Evolutionary conservation across 2,888 invertebrate genomes (phyloP), one percentile per base, ranked within the genome.

Genomic region (Congeria kusceri): DNA sequence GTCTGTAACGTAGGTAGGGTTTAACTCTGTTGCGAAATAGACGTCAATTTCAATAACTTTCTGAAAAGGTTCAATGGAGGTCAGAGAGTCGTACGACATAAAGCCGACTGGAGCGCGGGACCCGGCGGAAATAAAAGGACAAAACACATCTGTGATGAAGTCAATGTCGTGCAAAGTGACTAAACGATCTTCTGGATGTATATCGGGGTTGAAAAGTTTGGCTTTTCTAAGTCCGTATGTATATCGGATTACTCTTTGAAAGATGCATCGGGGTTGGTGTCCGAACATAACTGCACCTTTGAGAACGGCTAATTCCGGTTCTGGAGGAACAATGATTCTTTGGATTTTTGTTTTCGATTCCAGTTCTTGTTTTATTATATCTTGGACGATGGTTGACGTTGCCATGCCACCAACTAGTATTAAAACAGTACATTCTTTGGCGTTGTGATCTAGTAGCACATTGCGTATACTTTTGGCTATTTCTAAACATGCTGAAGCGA

Each of bases 251-350:
- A 83, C 83, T 28, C 83, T 47, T 27, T 78, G 76, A 20, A 83
- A 83, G 53, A 83, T 80, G 28, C 64, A 67, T 7, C 63, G 62
- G 7, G 79, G 83, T 49, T 75, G 79, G 61, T 83, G 83, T 13
- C 83, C 83, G 32, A 83, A 83, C 57, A 83, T 62, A 9, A 83
- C 83, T 4, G 83, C 83, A 5, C 83, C 83, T 69, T 83, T 83
- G 23, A 83, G 44, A 59, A 77, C 64, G n/a, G 80, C 79, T n/a
- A 83, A 57, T 58, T 83, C 77, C 68, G 83, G 83, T 61, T 83
- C 83, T 29, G 83, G 83, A 20, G 83, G 79, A n/a, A 83, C 83
- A 23, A 83, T 68, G 7, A 83, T 83, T 3, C 77, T 66, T 23
- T 80, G 73, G 56, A 83, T 80, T 25, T 74, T 79, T 1, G 83